phyloP scores from a whole-genome alignment of 2,888 invertebrate species.

The Isoperla grammatica region DNA sequence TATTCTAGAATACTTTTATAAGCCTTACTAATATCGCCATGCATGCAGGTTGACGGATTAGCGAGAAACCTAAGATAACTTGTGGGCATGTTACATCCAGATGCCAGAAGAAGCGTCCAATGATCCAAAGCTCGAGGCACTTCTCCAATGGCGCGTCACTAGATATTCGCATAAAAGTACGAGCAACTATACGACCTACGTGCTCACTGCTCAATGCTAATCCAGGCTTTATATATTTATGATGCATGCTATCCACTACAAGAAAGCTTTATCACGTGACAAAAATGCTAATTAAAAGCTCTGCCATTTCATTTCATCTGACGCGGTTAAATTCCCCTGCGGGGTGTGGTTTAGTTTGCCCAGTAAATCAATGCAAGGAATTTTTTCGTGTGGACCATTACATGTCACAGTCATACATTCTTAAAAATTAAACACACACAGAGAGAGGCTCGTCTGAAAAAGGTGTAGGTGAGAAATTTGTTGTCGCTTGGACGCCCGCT shows the following conservation, averaged over 20 bases:
- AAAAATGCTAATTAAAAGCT: slow-evolving; percentile 19
- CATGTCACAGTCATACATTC: slow-evolving; percentile 13
- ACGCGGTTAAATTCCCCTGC: slow-evolving; percentile 6
- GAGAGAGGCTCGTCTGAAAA: neutral
- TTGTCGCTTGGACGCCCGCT: slow-evolving; percentile 17
- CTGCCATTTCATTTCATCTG: slow-evolving; percentile 7
- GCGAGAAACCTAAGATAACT: no score
- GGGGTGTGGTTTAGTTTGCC: slow-evolving; percentile 26
- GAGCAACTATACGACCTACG: neutral
- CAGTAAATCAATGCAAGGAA: slow-evolving; percentile 25
- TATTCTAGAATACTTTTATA: no score
- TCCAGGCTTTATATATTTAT: slow-evolving; percentile 11
- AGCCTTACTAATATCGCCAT: no score
- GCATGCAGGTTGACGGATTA: no score
- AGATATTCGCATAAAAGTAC: no score
- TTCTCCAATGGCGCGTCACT: no score
- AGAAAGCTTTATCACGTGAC: slow-evolving; percentile 16
- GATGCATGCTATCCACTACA: neutral
- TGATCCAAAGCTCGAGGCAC: no score
- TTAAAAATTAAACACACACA: slow-evolving; percentile 4
- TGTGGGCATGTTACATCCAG: no score
- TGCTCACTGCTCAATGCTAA: slow-evolving; percentile 7
- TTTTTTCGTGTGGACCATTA: slow-evolving; percentile 24
- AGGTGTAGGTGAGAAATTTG: slow-evolving; percentile 27
- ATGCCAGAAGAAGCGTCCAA: no score